Evolutionary conservation across 2,797 vertebrate species (phyloP).

Genomic region (Characodon lateralis): DNA sequence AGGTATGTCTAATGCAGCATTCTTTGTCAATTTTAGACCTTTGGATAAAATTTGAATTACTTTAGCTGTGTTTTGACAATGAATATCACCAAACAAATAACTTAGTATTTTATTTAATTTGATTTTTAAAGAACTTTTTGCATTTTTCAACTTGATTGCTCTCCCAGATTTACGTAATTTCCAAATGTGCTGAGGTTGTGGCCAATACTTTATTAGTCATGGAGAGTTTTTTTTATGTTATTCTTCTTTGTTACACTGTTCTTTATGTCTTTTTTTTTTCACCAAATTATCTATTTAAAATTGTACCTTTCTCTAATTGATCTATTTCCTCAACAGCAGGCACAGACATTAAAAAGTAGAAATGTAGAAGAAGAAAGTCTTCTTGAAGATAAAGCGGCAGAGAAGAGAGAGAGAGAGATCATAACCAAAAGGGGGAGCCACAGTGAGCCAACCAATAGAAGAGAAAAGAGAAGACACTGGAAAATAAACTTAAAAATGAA

Average conservation of each 20-base stretch:
- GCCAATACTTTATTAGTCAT: conserved; percentile 17
- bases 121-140: neutral
- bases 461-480: conserved; percentile 68
- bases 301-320: conserved; percentile 22
- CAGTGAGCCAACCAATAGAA: conserved; percentile 69
- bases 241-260: neutral
- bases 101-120: conserved; percentile 11
- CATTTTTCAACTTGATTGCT: neutral
- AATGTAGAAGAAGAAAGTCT: conserved; percentile 69
- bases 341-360: conserved; percentile 53
- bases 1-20: neutral
- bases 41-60: neutral
- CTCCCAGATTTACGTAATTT: neutral
- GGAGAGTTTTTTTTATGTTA: neutral
- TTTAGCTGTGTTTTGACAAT: neutral
- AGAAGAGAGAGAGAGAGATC: conserved; percentile 62
- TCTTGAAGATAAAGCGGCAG: conserved; percentile 57
- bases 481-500: conserved; percentile 66
- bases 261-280: neutral
- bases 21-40: neutral
- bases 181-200: neutral
- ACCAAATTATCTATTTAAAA: neutral
- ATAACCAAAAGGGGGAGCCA: conserved; percentile 64
- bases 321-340: conserved; percentile 48
- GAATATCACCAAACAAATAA: neutral